These are phyloP conservation scores for Dione vanillae DNA, from an alignment of 2,888 invertebrate species.

Conservation along the genomic window DNA sequence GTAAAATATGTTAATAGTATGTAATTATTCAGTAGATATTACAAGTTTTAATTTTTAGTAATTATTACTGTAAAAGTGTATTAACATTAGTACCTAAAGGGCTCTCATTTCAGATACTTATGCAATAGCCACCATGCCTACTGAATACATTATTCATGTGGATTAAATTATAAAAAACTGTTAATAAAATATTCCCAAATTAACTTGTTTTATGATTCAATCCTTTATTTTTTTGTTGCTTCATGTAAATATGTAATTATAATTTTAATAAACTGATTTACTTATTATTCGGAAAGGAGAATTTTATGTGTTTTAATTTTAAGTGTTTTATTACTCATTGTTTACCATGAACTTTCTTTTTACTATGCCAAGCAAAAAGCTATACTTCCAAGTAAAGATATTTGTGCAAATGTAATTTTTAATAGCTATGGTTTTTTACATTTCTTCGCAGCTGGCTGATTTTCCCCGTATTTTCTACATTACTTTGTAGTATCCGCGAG, in stretches of 20 bases:
- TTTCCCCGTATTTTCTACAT: too few relatives aligned
- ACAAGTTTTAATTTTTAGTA: constrained; percentile 18
- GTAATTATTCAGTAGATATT: constrained; percentile 32
- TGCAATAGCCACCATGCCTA: constrained; percentile 30
- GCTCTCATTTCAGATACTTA: constrained; percentile 30
- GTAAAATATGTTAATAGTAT: constrained; percentile 17
- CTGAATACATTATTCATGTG: constrained; percentile 55
- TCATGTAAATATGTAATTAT: neutral
- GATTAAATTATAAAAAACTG: constrained; percentile 72
- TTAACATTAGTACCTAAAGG: constrained; percentile 30
- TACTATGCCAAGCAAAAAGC: too few relatives aligned
- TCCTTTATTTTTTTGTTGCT: neutral
- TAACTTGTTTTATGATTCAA: constrained; percentile 54
- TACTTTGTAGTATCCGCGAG: too few relatives aligned
- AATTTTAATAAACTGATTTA: neutral
- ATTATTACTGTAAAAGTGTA: constrained; percentile 40
- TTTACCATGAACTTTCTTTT: too few relatives aligned
- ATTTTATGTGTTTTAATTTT: too few relatives aligned
- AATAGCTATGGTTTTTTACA: too few relatives aligned
- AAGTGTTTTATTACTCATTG: too few relatives aligned
- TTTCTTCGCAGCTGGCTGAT: too few relatives aligned
- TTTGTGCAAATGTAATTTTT: too few relatives aligned
- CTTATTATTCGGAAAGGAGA: too few relatives aligned
- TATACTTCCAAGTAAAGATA: too few relatives aligned
- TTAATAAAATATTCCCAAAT: constrained; percentile 79